Base-by-base conservation (phyloP, 2,888 invertebrate species). In the Anthophora plumipes region DNA sequence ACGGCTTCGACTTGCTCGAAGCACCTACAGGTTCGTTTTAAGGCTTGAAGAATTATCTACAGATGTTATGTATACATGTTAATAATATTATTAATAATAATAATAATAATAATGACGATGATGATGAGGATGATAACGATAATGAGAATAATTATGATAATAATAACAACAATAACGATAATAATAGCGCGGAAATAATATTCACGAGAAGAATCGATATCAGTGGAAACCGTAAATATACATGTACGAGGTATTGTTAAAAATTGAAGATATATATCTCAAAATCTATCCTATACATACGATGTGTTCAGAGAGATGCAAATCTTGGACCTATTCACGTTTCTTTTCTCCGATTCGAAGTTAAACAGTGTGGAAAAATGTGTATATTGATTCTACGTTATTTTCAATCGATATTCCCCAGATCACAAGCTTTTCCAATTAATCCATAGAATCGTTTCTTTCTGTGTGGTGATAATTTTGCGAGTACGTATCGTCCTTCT, bases 1-100 rank as follows among this genome's bases (percentile, higher is more conserved):
- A 66, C 57, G n/a, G 69, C 52, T 55, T 67, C 61, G 72, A 59
- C 48, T 17, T 64, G 77, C 59, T 67, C 70, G 74, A 50, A 61
- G 80, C 82, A 68, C 66, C 59, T 81, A 81, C 87, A 88, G 89
- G 84, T 89, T 88, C 82, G 86, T 89, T 90, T 85, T 91, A 90
- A 91, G 88, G 90, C 91, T 91, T 91, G 85, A 88, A 85, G 80
- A 88, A 91, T 91, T 90, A 92, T 91, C 89, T 91, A 91, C 91
- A 87, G 85, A 91, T 92, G 91, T 91, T 91, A 91, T 90, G 90
- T 90, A 91, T 90, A 91, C 89, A 89, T 91, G 91, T 92, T 92
- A 92, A 91, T 91, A 90, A 90, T 90, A 90, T 89, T 86, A 89
- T 87, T 89, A 82, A 89, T 88, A 77, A 85, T 86, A 89, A 87